Conservation (phyloP, 2,888 invertebrate species). For the Ormia ochracea region DNA sequence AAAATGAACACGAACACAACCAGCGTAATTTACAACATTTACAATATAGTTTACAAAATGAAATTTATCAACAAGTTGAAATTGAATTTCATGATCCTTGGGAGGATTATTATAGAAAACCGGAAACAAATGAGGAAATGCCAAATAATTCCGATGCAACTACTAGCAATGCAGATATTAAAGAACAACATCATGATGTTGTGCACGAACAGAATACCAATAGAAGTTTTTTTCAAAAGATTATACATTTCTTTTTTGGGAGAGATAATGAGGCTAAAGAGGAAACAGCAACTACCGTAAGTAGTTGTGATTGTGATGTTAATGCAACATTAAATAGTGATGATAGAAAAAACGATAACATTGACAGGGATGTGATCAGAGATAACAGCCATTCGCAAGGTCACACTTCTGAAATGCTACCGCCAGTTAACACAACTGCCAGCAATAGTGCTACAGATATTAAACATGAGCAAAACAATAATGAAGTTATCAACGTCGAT, state of each 20-base stretch:
- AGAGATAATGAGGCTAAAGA: slow-evolving; percentile 15
- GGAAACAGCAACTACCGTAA: neutral
- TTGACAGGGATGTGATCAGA: neutral
- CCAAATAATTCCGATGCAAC: neutral
- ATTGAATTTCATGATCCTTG: slow-evolving; percentile 82
- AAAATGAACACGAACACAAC: slow-evolving; percentile 33
- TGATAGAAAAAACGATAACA: slow-evolving; percentile 21
- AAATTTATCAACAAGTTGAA: slow-evolving; percentile 62
- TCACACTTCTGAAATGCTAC: neutral
- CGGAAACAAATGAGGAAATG: slow-evolving; percentile 63
- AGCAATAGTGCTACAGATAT: neutral
- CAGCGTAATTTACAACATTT: no score
- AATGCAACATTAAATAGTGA: neutral
- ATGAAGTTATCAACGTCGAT: neutral
- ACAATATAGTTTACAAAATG: slow-evolving; percentile 46
- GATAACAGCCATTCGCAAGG: neutral
- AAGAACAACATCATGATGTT: slow-evolving; percentile 9
- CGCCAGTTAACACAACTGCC: neutral
- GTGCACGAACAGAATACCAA: neutral
- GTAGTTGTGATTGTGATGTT: neutral
- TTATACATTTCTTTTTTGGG: neutral
- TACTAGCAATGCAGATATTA: neutral
- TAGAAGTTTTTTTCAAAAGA: neutral
- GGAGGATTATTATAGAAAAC: slow-evolving; percentile 82
- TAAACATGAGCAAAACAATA: slow-evolving; percentile 1